phyloP scores from a whole-genome alignment of 2,888 invertebrate species.

The Linyphia triangularis region DNA sequence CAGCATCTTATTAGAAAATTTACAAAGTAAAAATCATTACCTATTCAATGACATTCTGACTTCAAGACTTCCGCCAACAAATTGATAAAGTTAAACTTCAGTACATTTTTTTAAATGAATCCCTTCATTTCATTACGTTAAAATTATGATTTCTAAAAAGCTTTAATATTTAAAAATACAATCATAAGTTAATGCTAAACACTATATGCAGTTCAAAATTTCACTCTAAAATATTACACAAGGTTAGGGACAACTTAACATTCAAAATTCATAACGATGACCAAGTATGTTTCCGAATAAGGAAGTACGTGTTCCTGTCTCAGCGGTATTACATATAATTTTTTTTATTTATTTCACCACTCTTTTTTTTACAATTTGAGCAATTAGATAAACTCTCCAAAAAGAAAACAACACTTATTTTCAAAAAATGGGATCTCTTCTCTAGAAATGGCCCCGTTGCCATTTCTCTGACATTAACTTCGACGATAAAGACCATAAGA shows the following conservation, averaged over 20 bases:
- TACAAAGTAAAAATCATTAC: too few species aligned
- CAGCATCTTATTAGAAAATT: too few species aligned
- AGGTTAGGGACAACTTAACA: background rate
- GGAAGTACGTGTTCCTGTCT: background rate
- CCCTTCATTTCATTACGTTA: background rate
- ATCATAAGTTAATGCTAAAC: background rate
- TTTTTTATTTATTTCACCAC: background rate
- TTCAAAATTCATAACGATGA: background rate
- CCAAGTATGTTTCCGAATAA: background rate
- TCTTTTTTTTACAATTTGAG: conserved; percentile 21
- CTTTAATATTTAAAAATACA: background rate
- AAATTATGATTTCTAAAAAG: background rate
- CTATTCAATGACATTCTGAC: too few species aligned
- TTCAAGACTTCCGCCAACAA: too few species aligned
- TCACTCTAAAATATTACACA: background rate
- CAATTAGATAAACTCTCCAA: conserved; percentile 44
- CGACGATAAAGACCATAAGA: conserved; percentile 45
- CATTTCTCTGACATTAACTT: conserved; percentile 56
- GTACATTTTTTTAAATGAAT: too few species aligned
- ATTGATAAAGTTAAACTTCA: too few species aligned
- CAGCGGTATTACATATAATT: background rate
- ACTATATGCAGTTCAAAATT: background rate
- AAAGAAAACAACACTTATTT: conserved; percentile 2
- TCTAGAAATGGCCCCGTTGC: conserved; percentile 36
- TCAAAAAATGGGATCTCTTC: conserved; percentile 36